Percentiles rank a stretch among this genome's conserved stretches.
Evolutionary conservation across 2,797 vertebrate species (phyloP).

Genomic region (Microctenopoma steveboyesi): DNA sequence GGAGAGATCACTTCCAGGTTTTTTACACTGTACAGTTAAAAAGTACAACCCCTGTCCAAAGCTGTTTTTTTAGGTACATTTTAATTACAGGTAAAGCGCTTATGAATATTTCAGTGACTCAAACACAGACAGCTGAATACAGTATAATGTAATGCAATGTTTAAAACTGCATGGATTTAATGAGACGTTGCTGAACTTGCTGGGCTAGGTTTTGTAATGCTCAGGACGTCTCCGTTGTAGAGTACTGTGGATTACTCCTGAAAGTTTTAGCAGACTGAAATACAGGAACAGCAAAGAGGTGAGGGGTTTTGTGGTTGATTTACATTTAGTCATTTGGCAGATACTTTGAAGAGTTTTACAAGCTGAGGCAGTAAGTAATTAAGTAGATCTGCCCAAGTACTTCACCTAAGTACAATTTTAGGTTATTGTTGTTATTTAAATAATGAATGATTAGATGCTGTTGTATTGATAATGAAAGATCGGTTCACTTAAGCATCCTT

Average conservation of each 20-base stretch:
- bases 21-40: conserved; percentile 10
- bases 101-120: neutral
- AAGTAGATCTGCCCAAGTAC: too few relatives aligned
- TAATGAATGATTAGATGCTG: too few relatives aligned
- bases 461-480: too few relatives aligned
- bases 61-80: neutral
- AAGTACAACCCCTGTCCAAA: conserved; percentile 17
- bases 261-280: neutral
- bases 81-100: neutral
- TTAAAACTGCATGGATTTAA: neutral
- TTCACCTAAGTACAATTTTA: too few relatives aligned
- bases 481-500: too few relatives aligned
- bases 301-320: neutral
- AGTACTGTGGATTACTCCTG: neutral
- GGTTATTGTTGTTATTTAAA: too few relatives aligned
- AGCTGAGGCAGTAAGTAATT: too few relatives aligned
- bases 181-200: neutral
- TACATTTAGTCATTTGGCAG: too few relatives aligned
- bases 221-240: neutral
- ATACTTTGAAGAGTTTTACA: too few relatives aligned
- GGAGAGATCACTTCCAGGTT: conserved; percentile 46
- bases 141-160: neutral
- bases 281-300: neutral
- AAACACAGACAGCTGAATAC: neutral
- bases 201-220: neutral